Percentiles rank a stretch among this genome's conserved stretches.
Evolutionary conservation across 2,797 vertebrate genomes (phyloP).

Genomic region (Acanthiza pusilla): DNA sequence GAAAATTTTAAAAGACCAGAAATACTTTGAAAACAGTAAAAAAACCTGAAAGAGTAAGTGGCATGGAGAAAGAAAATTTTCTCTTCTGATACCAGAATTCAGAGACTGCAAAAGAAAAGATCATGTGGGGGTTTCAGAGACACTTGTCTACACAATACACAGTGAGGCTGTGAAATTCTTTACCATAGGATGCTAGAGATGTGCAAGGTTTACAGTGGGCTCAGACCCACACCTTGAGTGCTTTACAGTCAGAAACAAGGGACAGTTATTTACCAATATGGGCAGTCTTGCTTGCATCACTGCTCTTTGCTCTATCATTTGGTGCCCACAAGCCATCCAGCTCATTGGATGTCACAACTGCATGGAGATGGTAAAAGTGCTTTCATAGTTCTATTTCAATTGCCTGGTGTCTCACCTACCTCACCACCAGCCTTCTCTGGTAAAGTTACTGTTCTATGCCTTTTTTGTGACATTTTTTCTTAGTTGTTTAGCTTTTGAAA

Average conservation of each 20-base stretch:
- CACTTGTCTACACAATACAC: not conserved
- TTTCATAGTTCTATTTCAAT: not conserved
- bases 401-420: not conserved
- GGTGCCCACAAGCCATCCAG: not conserved
- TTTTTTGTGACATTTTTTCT: not conserved
- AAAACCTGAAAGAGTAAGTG: not conserved
- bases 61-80: not conserved
- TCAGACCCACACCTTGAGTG: not conserved
- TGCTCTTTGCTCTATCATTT: not conserved
- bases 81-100: not conserved
- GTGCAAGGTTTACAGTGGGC: not conserved
- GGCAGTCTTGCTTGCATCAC: not conserved
- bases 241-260: not conserved
- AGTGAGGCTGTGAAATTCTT: not conserved
- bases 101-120: not conserved
- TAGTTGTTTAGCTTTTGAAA: not conserved
- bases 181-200: not conserved
- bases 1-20: not conserved
- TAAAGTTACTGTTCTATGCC: not conserved
- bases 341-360: not conserved
- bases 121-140: not conserved
- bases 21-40: not conserved
- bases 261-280: not conserved
- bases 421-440: not conserved
- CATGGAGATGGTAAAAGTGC: not conserved